Percentiles rank a stretch among this genome's conserved stretches.
Conservation (phyloP, 2,888 invertebrate species). For the Sinotaia quadrata region DNA sequence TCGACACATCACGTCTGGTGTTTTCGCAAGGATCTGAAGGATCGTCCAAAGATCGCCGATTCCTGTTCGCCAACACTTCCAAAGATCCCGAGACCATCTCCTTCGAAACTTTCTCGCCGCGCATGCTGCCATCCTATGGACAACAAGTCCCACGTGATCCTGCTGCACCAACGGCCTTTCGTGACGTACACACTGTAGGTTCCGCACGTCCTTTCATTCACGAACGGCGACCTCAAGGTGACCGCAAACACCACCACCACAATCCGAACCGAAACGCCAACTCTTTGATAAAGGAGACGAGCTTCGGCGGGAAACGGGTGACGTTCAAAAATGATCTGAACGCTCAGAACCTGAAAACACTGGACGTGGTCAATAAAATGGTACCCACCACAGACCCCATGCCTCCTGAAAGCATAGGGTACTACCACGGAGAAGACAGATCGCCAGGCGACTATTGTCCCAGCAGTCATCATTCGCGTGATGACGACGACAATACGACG, state of each 20-base stretch:
- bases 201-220: constrained; percentile 4
- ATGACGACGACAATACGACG: constrained; percentile 61
- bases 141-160: constrained; percentile 21
- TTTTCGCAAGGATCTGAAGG: constrained; percentile 28
- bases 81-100: constrained; percentile 31
- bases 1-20: constrained; percentile 36
- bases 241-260: constrained; percentile 12
- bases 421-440: neutral
- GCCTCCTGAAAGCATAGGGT: neutral
- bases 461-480: constrained; percentile 38
- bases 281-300: constrained; percentile 19
- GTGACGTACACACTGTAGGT: constrained; percentile 34
- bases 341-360: constrained; percentile 33
- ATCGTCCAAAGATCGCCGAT: constrained; percentile 34
- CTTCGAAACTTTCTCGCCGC: constrained; percentile 43
- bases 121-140: constrained; percentile 33
- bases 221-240: constrained; percentile 3
- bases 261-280: constrained; percentile 3
- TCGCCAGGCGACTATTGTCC: constrained; percentile 18
- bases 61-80: constrained; percentile 28
- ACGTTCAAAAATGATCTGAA: constrained; percentile 38
- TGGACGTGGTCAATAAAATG: constrained; percentile 34
- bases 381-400: constrained; percentile 7
- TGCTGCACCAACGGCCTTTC: constrained; percentile 14
- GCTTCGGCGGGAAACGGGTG: constrained; percentile 33